These are phyloP conservation scores for Myanophis thanlyinensis DNA, from an alignment of 2,113 vertebrate species.

Conservation along the genomic window DNA sequence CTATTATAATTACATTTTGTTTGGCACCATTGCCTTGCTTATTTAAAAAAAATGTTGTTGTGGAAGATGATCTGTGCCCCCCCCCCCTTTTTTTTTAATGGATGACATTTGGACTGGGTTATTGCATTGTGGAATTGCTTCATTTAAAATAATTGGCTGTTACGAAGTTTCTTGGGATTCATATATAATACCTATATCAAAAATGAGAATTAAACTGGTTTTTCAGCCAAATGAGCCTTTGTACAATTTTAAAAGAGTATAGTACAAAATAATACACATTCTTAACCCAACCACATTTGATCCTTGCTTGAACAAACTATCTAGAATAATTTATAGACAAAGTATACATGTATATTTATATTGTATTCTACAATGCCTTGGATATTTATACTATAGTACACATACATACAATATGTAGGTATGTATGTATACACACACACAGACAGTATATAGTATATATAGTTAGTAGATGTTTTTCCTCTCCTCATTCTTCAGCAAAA, in stretches of 20 bases:
- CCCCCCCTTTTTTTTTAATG: slow-evolving; percentile 30
- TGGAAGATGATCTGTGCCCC: slow-evolving; percentile 17
- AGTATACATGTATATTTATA: neutral
- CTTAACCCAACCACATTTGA: neutral
- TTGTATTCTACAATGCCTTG: neutral
- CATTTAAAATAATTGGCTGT: slow-evolving; percentile 13
- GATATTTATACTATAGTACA: neutral
- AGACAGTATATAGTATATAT: no score
- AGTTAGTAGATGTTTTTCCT: neutral
- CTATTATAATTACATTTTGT: slow-evolving; percentile 15
- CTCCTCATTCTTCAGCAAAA: neutral
- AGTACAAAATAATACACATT: neutral
- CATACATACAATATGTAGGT: neutral
- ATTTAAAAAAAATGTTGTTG: neutral
- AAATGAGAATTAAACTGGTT: slow-evolving; percentile 1
- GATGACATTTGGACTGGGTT: neutral
- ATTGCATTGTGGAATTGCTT: slow-evolving; percentile 25
- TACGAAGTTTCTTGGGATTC: slow-evolving; percentile 15
- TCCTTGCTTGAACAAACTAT: neutral
- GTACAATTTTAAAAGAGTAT: neutral
- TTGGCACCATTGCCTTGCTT: neutral
- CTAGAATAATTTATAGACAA: neutral
- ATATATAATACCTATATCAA: slow-evolving; percentile 19
- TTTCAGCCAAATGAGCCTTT: neutral
- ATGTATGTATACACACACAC: no score